Evolutionary conservation across 2,888 invertebrate genomes (phyloP).

Genomic region (Ichneumoninae sp.): DNA sequence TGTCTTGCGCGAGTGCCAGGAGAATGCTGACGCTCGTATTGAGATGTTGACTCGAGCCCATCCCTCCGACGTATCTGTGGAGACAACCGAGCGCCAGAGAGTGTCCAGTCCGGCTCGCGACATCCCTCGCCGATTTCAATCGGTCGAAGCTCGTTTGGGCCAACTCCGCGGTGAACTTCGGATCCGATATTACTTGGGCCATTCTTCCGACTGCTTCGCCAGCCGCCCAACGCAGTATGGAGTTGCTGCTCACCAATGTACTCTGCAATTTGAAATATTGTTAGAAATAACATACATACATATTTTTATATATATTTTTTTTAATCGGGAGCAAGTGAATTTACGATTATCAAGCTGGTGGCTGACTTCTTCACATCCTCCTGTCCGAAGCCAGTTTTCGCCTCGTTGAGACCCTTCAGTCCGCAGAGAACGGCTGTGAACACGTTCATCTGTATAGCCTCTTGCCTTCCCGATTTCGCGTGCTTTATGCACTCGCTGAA

Average conservation of each 20-base stretch:
- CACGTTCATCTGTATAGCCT: conserved; percentile 98
- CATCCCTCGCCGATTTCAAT: conserved; percentile 94
- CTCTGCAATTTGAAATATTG: conserved; percentile 84
- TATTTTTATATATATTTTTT: background rate
- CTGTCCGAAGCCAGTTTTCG: conserved; percentile 93
- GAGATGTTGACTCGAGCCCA: conserved; percentile 97
- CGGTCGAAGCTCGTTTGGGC: conserved; percentile 96
- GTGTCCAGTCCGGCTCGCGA: conserved; percentile 93
- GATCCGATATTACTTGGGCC: conserved; percentile 95
- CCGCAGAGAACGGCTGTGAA: conserved; percentile 97
- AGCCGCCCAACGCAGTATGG: conserved; percentile 95
- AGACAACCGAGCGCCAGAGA: conserved; percentile 97
- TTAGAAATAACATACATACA: background rate
- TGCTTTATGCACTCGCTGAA: conserved; percentile 97
- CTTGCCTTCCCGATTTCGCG: conserved; percentile 96
- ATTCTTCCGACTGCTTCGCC: conserved; percentile 97
- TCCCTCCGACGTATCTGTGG: conserved; percentile 97
- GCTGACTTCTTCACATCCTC: conserved; percentile 95
- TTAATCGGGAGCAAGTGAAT: conserved; percentile 56
- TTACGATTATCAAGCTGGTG: conserved; percentile 91
- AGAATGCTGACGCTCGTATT: conserved; percentile 97
- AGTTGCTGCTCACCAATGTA: conserved; percentile 90
- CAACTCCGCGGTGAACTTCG: conserved; percentile 94
- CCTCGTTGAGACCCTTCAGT: conserved; percentile 94
- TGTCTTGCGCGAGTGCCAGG: conserved; percentile 96